Conservation (phyloP, 2,888 invertebrate genomes). For the Acrobasis consociella region DNA sequence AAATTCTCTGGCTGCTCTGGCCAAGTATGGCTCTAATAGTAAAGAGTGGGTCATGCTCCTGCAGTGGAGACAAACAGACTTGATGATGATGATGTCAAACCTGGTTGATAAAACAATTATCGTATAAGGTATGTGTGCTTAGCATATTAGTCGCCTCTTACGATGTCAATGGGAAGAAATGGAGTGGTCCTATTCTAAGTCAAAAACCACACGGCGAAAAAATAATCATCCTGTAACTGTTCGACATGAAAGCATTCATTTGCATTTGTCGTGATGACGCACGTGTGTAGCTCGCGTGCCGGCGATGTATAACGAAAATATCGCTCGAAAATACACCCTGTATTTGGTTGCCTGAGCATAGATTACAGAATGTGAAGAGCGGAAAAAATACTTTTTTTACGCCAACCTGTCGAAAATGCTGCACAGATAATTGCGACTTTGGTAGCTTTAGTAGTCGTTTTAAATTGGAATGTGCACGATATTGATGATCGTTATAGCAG, state of each 20-base stretch:
- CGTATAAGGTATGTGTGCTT: too few species aligned
- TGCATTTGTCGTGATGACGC: conserved; percentile 75
- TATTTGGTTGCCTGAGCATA: conserved; percentile 40
- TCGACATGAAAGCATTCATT: conserved; percentile 74
- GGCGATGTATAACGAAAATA: conserved; percentile 62
- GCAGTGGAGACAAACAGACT: too few species aligned
- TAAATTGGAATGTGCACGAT: background rate
- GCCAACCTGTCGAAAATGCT: background rate
- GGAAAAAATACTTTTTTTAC: background rate
- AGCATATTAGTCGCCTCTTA: too few species aligned
- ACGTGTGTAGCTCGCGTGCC: conserved; percentile 74
- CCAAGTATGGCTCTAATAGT: too few species aligned
- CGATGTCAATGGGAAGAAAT: background rate
- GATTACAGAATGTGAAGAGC: conserved; percentile 31
- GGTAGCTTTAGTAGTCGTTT: background rate
- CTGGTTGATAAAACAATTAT: too few species aligned
- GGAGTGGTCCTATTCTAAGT: too few species aligned
- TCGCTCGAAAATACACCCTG: conserved; percentile 45
- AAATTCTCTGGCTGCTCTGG: too few species aligned
- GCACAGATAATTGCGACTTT: background rate
- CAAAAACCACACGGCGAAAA: too few species aligned
- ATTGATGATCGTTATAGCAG: background rate
- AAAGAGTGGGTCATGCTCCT: too few species aligned
- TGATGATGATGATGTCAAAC: too few species aligned
- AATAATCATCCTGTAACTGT: conserved; percentile 56